Evolutionary conservation across 2,797 vertebrate genomes (phyloP).

Genomic region (Heterohyrax brucei): DNA sequence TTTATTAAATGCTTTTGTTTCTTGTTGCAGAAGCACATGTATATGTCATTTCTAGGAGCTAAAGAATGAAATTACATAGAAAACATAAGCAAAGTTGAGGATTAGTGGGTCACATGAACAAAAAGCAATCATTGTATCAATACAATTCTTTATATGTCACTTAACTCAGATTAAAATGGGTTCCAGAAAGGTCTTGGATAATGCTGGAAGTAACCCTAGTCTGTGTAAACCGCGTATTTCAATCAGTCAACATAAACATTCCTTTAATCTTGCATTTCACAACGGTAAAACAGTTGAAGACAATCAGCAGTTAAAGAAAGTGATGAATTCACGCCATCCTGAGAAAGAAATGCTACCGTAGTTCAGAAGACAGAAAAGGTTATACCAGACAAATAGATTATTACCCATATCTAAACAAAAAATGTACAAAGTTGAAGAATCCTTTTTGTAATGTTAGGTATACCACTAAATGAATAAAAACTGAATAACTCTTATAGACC

Average conservation of each 20-base stretch:
- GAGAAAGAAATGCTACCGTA: not conserved
- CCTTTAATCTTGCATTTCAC: not conserved
- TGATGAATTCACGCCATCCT: not conserved
- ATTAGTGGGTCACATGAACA: not conserved
- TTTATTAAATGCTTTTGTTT: not conserved
- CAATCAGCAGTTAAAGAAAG: not conserved
- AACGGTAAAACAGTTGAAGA: not conserved
- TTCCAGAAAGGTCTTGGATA: not conserved
- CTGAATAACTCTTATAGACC: not conserved
- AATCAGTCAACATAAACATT: not conserved
- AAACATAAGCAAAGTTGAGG: not conserved
- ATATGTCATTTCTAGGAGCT: constrained; percentile 28
- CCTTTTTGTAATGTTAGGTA: not conserved
- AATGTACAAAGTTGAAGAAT: not conserved
- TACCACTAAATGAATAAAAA: constrained; percentile 10
- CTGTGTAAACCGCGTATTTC: not conserved
- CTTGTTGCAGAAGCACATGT: not conserved
- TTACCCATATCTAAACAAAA: not conserved
- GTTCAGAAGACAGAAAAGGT: not conserved
- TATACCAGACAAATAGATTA: not conserved
- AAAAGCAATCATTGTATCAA: not conserved
- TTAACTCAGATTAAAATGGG: not conserved
- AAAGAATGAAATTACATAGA: not conserved
- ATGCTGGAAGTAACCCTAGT: not conserved
- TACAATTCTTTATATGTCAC: not conserved